phyloP scores from a whole-genome alignment of 2,888 invertebrate genomes.

The Lapara coniferarum region DNA sequence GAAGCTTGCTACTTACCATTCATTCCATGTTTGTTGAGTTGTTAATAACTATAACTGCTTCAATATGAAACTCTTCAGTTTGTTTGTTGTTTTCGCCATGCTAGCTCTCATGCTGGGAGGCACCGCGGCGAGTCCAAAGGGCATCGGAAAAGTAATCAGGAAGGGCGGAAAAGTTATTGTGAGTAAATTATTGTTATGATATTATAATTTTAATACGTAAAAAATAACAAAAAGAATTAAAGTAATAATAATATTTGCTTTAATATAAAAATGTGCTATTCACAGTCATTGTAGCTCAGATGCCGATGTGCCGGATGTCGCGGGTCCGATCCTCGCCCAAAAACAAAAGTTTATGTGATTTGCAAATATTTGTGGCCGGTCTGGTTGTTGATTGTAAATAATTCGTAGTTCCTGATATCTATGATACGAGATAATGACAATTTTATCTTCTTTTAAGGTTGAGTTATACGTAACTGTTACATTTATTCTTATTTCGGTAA shows the following conservation, averaged over 20 bases:
- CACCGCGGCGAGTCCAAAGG: slow-evolving; percentile 45
- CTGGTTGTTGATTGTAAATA: not conserved
- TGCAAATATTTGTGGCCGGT: not conserved
- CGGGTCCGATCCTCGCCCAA: too few relatives aligned
- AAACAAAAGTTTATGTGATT: too few relatives aligned
- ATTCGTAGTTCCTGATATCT: too few relatives aligned
- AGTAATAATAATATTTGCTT: too few relatives aligned
- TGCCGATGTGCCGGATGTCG: too few relatives aligned
- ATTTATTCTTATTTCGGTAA: not conserved
- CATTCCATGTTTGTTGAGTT: not conserved
- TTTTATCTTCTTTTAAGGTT: not conserved
- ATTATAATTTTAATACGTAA: too few relatives aligned
- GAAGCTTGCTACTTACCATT: not conserved
- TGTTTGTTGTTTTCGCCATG: slow-evolving; percentile 44
- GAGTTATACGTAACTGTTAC: not conserved
- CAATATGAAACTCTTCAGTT: slow-evolving; percentile 48
- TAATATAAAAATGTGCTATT: too few relatives aligned
- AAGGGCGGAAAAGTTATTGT: slow-evolving; percentile 52
- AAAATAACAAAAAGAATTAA: too few relatives aligned
- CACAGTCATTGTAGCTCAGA: too few relatives aligned
- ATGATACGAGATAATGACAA: too few relatives aligned
- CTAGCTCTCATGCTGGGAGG: slow-evolving; percentile 42
- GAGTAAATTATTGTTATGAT: slow-evolving; percentile 36
- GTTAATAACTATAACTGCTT: not conserved
- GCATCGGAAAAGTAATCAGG: slow-evolving; percentile 46